Conservation (phyloP, 2,797 vertebrate species). For the Pangasius djambal region DNA sequence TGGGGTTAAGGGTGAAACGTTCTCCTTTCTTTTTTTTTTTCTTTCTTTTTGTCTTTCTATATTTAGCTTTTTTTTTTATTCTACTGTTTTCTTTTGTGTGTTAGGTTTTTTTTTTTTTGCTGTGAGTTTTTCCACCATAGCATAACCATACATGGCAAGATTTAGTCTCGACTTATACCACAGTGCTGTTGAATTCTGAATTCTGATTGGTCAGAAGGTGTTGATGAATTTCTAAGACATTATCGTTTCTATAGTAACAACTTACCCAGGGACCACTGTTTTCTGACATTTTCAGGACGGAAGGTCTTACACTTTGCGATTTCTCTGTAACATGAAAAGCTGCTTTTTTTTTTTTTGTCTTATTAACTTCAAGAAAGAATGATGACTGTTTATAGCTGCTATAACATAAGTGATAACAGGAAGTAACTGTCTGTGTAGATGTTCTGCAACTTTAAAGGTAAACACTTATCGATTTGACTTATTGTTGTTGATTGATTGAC, state of each 20-base stretch:
- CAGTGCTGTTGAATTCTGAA: background rate
- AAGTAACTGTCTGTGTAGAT: background rate
- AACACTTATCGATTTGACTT: no score
- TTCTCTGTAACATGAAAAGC: background rate
- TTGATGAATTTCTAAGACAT: background rate
- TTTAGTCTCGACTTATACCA: background rate
- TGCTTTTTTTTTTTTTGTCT: background rate
- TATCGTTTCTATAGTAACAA: background rate
- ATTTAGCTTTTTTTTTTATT: background rate
- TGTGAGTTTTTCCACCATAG: background rate
- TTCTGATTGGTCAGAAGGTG: background rate
- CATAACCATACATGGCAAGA: background rate
- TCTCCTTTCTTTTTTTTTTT: background rate
- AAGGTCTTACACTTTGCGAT: background rate
- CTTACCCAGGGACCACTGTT: background rate
- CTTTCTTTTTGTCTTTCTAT: background rate
- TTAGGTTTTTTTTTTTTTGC: background rate
- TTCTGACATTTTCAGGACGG: background rate
- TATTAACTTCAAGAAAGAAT: background rate
- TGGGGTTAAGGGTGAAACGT: background rate
- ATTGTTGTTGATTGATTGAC: no score
- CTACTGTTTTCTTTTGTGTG: background rate
- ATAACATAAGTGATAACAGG: background rate
- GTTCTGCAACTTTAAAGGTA: background rate
- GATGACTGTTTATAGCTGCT: background rate